Conservation (phyloP, 2,888 invertebrate genomes). For the Blastobasis adustella region DNA sequence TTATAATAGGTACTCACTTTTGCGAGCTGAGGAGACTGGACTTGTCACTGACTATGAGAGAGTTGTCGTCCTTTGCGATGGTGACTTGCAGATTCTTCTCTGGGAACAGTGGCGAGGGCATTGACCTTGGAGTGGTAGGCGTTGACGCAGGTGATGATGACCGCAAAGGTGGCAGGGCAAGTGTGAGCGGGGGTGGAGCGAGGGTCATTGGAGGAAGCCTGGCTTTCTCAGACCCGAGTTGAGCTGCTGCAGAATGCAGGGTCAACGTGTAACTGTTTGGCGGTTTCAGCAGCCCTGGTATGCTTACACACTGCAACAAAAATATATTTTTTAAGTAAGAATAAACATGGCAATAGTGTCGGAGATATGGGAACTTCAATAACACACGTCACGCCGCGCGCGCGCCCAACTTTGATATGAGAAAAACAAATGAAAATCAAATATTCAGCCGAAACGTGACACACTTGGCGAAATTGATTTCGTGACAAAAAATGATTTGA, state of each 20-base stretch:
- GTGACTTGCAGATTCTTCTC: conserved; percentile 62
- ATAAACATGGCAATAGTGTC: neutral
- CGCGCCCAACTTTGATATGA: neutral
- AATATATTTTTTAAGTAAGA: neutral
- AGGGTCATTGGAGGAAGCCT: conserved; percentile 55
- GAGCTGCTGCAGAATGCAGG: conserved; percentile 56
- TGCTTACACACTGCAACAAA: conserved; percentile 70
- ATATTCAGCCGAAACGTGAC: neutral
- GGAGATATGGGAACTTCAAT: too few species aligned
- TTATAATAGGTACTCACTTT: conserved; percentile 41
- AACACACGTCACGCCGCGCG: neutral
- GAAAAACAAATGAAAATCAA: neutral
- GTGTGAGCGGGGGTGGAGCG: conserved; percentile 44
- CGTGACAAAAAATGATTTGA: conserved; percentile 1
- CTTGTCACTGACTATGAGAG: conserved; percentile 59
- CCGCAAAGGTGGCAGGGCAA: conserved; percentile 44
- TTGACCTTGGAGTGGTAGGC: conserved; percentile 49
- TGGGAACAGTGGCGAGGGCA: conserved; percentile 51
- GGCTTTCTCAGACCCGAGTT: conserved; percentile 58
- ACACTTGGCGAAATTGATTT: neutral
- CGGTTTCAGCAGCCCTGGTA: conserved; percentile 80
- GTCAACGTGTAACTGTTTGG: conserved; percentile 75
- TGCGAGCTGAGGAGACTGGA: conserved; percentile 65
- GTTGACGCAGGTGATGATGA: conserved; percentile 43
- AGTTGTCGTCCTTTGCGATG: conserved; percentile 57